These are phyloP conservation scores for Mormyrops boulengeri DNA, from an alignment of 2,797 vertebrate species.

Conservation along the genomic window DNA sequence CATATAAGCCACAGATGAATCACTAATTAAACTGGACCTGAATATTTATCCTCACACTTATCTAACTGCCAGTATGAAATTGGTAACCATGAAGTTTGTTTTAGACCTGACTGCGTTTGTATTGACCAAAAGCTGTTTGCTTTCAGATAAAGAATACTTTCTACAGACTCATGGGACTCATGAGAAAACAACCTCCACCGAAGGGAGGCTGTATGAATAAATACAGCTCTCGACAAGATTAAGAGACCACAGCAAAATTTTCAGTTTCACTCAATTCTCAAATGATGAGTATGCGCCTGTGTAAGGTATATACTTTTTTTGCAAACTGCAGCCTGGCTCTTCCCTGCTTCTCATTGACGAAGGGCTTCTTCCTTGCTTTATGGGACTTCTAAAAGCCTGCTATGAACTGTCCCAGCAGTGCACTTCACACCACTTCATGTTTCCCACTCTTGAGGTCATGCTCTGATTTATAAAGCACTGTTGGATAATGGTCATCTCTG, in stretches of 20 bases:
- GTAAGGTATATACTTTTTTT: too few relatives aligned
- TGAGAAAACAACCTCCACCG: neutral
- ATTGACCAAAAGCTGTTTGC: constrained; percentile 9
- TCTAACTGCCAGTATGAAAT: constrained; percentile 7
- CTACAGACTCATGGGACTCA: neutral
- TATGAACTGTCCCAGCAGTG: neutral
- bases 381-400: neutral
- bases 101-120: neutral
- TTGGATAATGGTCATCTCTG: neutral
- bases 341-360: neutral
- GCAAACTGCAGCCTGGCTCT: neutral
- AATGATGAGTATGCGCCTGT: neutral
- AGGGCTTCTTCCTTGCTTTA: neutral
- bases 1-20: neutral
- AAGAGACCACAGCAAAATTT: neutral
- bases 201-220: neutral
- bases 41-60: constrained; percentile 1
- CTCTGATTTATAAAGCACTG: neutral
- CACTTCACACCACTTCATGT: neutral
- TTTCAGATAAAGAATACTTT: constrained; percentile 8
- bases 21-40: neutral
- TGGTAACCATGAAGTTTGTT: constrained; percentile 6
- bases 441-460: neutral
- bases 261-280: neutral
- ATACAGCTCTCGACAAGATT: neutral